Base-by-base conservation (phyloP, 2,113 vertebrate genomes). In the Parus major region DNA sequence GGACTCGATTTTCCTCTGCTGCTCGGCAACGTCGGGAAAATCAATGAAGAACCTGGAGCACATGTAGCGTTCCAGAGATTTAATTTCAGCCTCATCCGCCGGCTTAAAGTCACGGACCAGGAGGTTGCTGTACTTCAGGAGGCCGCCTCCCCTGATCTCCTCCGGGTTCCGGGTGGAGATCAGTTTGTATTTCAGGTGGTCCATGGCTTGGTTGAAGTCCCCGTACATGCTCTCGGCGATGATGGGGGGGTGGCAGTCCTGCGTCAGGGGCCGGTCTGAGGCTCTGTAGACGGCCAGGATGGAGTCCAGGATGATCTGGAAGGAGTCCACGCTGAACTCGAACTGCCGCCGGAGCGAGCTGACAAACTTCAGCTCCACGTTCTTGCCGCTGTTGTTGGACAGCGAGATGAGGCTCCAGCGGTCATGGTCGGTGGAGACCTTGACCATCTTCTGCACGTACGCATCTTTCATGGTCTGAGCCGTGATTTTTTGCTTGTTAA, bases 1-100 rank as follows among this genome's bases (percentile, higher is more conserved):
- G 10, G 99, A 99, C 96, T 99, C 99, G 71, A 99, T 99, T 97
- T 99, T 99, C 95, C 98, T 98, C 92, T 99, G 98, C 96, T 99
- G 99, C 96, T 99, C 99, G 41, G 97, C 98, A 88, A 99, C 98
- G 25, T 99, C 98, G 23, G 99, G 98, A 97, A 99, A 99, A 97
- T 99, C 99, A 44, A 99, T 99, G 97, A 99, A 99, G 96, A 99
- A 99, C 52, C 99, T 98, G 19, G 99, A 99, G 96, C 99, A 99
- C 99, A 99, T 99, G 96, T 99, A 99, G 79, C 99, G 98, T 92
- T 99, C 99, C 66, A 99, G 97, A 7, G 96, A 99, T 97, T 99
- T 99, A 90, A 99, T 99, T 97, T 99, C 98, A 31, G 97, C 97
- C 96, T 99, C 98, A 13, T 98, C 98, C 29, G 98, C 98, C 6